Percentiles rank a stretch among this genome's conserved stretches.
phyloP scores from a whole-genome alignment of 2,888 invertebrate species.

The Synergus gifuensis region DNA sequence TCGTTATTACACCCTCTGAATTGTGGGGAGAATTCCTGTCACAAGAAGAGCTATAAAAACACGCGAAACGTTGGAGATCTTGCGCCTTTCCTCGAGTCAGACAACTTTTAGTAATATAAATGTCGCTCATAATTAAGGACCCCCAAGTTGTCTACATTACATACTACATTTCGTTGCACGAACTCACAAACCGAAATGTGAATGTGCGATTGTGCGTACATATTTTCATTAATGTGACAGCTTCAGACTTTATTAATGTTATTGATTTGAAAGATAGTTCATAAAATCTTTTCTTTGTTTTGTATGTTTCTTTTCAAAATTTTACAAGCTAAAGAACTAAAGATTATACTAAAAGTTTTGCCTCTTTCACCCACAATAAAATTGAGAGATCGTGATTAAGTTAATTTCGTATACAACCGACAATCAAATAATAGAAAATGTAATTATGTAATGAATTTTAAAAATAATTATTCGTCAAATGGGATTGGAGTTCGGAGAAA shows the following conservation, averaged over 20 bases:
- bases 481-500: not conserved
- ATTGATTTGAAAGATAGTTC: not conserved
- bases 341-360: too few species aligned
- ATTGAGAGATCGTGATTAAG: too few species aligned
- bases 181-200: not conserved
- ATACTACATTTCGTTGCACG: not conserved
- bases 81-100: not conserved
- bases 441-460: too few species aligned
- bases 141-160: not conserved
- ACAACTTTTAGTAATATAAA: constrained; percentile 5
- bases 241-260: not conserved
- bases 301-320: not conserved
- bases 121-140: constrained; percentile 21
- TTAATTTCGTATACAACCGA: too few species aligned
- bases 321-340: too few species aligned
- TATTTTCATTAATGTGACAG: constrained; percentile 13
- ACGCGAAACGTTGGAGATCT: not conserved
- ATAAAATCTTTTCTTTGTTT: not conserved
- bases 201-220: constrained; percentile 9
- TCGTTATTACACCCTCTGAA: constrained; percentile 7
- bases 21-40: not conserved
- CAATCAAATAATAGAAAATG: too few species aligned
- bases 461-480: too few species aligned
- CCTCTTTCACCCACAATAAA: too few species aligned
- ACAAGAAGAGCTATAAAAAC: constrained; percentile 2